Evolutionary conservation across 1,140 invertebrate species (phyloP), one percentile per base, ranked within the genome.

Genomic region (Drosophila elegans): DNA sequence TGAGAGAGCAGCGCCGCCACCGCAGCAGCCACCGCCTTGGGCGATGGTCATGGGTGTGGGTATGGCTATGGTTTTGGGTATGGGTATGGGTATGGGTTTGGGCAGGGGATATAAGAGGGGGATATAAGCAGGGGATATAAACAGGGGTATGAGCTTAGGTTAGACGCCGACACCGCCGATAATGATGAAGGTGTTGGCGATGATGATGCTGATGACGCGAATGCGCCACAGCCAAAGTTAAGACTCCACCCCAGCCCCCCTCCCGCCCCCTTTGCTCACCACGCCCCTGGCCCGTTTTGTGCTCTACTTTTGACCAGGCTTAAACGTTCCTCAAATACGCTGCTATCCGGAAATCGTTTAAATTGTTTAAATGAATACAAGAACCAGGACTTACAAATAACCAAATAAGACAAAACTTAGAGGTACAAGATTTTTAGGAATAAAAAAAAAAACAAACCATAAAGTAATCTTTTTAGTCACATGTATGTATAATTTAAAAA

Each of bases 161-260:
- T 66, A 67, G 63, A 69, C 74, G 66, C 74, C 74, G 74, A 48
- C 73, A 53, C 74, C 74, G 80, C 78, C 73, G 83, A 83, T 84
- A 88, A 89, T 89, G 80, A 89, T 88, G 83, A 88, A 88, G 83
- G 83, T 88, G 83, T 86, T 86, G 82, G 75, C 80, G 82, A 82
- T 86, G 82, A 88, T 86, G 83, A 83, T 88, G 84, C 75, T 73
- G 80, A 83, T 83, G 83, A 86, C 80, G 82, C 79, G 82, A 74
- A 86, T 86, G 82, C 81, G 80, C 61, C 78, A 68, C 54, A 72
- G 39, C 13, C 52, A 29, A 53, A 41, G 41, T 9, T 4, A 55
- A 45, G 4, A 44, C 60, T 51, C 46, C 53, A 27, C 38, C 68
- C 25, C 63, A 5, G 32, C 25, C 25, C 45, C 46, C 11, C 25